Percentiles rank a stretch among this genome's conserved stretches.
These are phyloP conservation scores for Magallana angulata DNA, from an alignment of 1,140 invertebrate species.

Conservation along the genomic window DNA sequence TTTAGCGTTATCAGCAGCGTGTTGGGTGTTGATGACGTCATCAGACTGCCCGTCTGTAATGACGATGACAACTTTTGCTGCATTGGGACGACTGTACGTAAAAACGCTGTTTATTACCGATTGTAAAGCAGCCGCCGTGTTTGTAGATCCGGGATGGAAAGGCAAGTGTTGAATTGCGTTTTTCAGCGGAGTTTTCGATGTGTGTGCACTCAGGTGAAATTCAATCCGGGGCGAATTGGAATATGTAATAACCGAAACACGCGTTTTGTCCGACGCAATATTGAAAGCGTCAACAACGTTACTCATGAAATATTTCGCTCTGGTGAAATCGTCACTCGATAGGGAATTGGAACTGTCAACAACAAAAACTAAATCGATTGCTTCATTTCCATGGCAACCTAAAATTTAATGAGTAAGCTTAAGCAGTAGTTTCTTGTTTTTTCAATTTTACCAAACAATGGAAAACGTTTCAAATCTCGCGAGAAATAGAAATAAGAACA, in stretches of 20 bases:
- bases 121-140: slow-evolving; percentile 59
- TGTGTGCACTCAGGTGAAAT: slow-evolving; percentile 49
- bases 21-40: slow-evolving; percentile 53
- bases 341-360: slow-evolving; percentile 60
- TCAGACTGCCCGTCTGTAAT: slow-evolving; percentile 67
- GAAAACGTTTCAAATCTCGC: too few species aligned
- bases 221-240: slow-evolving; percentile 13
- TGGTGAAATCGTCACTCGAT: slow-evolving; percentile 49
- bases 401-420: slow-evolving; percentile 6
- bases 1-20: slow-evolving; percentile 57
- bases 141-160: slow-evolving; percentile 56
- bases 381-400: slow-evolving; percentile 62
- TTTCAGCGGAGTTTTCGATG: slow-evolving; percentile 36
- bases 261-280: slow-evolving; percentile 45
- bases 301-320: slow-evolving; percentile 56
- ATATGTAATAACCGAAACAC: slow-evolving; percentile 46
- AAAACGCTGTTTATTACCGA: slow-evolving; percentile 55
- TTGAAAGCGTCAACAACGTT: slow-evolving; percentile 50
- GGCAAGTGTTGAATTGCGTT: slow-evolving; percentile 53
- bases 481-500: background rate
- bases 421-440: background rate
- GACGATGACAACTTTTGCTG: slow-evolving; percentile 58
- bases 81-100: slow-evolving; percentile 47
- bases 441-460: background rate
- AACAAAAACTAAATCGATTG: slow-evolving; percentile 61